Conservation (phyloP, 2,113 vertebrate genomes). For the Trogon melanurus region DNA sequence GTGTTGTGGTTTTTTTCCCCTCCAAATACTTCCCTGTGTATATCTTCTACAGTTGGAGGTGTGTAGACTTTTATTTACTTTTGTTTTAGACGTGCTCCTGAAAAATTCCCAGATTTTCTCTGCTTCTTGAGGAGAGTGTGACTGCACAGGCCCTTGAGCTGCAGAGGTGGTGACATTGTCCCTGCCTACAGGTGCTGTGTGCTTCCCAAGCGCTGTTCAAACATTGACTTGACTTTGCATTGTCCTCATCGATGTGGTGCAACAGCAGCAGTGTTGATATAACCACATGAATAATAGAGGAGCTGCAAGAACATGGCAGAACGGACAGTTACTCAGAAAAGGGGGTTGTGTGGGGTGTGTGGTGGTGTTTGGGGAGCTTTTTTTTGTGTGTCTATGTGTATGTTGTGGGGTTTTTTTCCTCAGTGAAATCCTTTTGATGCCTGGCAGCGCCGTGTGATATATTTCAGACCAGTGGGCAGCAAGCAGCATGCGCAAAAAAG, state of each 20-base stretch:
- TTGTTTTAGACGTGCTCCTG: neutral
- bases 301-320: neutral
- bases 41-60: neutral
- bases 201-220: neutral
- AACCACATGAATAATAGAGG: neutral
- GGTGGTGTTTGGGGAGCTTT: neutral
- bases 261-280: neutral
- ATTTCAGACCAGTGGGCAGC: neutral
- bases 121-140: rapidly evolving
- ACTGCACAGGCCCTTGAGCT: rapidly evolving
- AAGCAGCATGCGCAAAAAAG: neutral
- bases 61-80: neutral
- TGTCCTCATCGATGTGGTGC: neutral
- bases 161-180: neutral
- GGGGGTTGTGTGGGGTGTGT: neutral
- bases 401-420: neutral
- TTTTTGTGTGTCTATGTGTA: neutral
- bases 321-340: neutral
- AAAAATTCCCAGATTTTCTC: neutral
- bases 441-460: neutral
- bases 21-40: neutral
- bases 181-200: neutral
- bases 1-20: neutral
- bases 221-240: neutral
- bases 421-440: neutral